Conservation (phyloP, 2,797 vertebrate species). For the Cyclopterus lumpus region DNA sequence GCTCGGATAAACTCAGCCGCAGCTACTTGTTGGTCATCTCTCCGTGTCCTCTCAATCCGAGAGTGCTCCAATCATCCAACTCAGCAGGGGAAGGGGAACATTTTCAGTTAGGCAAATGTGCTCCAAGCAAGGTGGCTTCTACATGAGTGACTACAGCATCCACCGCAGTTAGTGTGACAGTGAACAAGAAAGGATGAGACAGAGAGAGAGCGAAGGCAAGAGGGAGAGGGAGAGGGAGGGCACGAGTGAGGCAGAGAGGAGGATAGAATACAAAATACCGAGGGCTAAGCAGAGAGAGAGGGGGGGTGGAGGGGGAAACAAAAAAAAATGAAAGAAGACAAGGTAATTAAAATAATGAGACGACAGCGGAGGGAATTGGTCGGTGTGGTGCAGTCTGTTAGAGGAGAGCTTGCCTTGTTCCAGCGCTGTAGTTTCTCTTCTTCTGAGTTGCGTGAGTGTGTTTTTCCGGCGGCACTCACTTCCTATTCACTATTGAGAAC, state of each 20-base stretch:
- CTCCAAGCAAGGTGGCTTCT: constrained; percentile 77
- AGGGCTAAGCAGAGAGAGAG: constrained; percentile 51
- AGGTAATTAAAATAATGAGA: constrained; percentile 71
- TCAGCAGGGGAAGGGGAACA: constrained; percentile 41
- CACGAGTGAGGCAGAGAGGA: constrained; percentile 49
- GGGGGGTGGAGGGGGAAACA: constrained; percentile 38
- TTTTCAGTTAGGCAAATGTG: constrained; percentile 64
- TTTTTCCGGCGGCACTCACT: constrained; percentile 48
- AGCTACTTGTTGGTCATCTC: constrained; percentile 72
- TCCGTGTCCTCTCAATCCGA: constrained; percentile 40
- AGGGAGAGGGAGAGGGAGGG: constrained; percentile 56
- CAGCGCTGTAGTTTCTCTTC: constrained; percentile 46
- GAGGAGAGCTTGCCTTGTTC: constrained; percentile 46
- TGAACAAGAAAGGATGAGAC: constrained; percentile 73
- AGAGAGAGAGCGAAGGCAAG: constrained; percentile 56
- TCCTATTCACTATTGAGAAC: constrained; percentile 51
- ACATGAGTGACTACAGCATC: constrained; percentile 75
- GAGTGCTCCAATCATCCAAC: constrained; percentile 57
- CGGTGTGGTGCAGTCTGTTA: constrained; percentile 41
- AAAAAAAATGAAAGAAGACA: constrained; percentile 48
- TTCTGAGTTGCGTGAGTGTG: constrained; percentile 37
- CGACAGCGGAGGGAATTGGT: constrained; percentile 27
- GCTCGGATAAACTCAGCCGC: constrained; percentile 34
- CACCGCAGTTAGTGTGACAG: constrained; percentile 76
- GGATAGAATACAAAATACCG: constrained; percentile 73